Evolutionary conservation across 2,888 invertebrate genomes (phyloP).

Genomic region (Agonopterix heracliana): DNA sequence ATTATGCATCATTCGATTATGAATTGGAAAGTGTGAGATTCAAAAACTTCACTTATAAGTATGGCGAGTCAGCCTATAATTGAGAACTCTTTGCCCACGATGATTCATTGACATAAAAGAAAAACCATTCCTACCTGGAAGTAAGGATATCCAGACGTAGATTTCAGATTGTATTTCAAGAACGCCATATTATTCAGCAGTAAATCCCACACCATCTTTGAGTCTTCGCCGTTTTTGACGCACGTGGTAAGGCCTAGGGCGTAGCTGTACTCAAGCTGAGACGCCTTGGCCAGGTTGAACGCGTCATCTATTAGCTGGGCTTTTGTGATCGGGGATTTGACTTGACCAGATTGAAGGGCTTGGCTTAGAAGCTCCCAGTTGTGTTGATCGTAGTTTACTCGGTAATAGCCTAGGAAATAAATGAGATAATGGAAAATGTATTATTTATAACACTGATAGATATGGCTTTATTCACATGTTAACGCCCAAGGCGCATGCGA

Average conservation of each 20-base stretch:
- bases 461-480: no score
- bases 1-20: no score
- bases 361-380: constrained; percentile 75
- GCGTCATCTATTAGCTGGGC: constrained; percentile 86
- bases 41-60: no score
- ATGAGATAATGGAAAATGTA: neutral
- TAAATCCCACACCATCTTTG: constrained; percentile 81
- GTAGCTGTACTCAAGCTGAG: constrained; percentile 73
- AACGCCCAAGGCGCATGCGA: no score
- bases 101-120: no score
- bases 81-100: no score
- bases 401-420: constrained; percentile 63
- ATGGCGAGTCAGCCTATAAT: no score
- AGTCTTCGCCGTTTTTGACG: constrained; percentile 74
- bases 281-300: constrained; percentile 78
- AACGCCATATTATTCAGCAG: constrained; percentile 75
- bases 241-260: constrained; percentile 80
- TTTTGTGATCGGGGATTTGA: constrained; percentile 76
- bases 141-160: constrained; percentile 67
- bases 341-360: constrained; percentile 65
- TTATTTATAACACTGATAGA: no score
- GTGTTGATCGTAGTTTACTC: constrained; percentile 77
- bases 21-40: no score
- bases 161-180: constrained; percentile 60
- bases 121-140: constrained; percentile 51